Evolutionary conservation across 92 coral and sea anemone genomes (phyloP).

Genomic region (Umimayanthus chanpuru): DNA sequence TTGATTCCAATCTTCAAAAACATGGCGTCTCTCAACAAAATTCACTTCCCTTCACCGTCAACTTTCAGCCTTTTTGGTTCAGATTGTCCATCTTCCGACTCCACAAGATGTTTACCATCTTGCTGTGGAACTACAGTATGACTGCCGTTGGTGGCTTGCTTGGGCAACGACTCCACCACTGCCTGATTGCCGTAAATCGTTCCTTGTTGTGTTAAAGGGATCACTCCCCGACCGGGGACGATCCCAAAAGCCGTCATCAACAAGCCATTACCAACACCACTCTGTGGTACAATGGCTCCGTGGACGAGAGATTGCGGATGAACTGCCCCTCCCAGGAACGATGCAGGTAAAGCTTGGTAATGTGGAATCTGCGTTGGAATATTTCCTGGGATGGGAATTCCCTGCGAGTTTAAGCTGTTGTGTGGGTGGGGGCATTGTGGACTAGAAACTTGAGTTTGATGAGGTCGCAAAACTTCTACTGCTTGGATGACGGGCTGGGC

Average conservation of each 20-base stretch:
- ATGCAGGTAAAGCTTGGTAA: constrained; percentile 75
- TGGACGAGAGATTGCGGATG: constrained; percentile 72
- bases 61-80: constrained; percentile 70
- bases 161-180: constrained; percentile 36
- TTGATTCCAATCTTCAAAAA: neutral
- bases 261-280: constrained; percentile 81
- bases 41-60: constrained; percentile 50
- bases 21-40: neutral
- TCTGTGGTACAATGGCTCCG: constrained; percentile 70
- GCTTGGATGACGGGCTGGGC: neutral
- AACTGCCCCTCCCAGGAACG: constrained; percentile 66
- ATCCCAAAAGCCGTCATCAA: constrained; percentile 75
- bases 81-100: constrained; percentile 66
- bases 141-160: constrained; percentile 31
- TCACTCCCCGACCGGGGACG: constrained; percentile 72
- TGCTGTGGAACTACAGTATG: constrained; percentile 40
- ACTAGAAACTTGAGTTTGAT: constrained; percentile 9
- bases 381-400: constrained; percentile 47
- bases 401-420: constrained; percentile 14
- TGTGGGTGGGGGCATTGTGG: constrained; percentile 11
- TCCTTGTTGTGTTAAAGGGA: constrained; percentile 73
- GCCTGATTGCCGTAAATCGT: constrained; percentile 62
- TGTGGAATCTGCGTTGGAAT: constrained; percentile 57
- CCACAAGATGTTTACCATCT: constrained; percentile 49
- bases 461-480: neutral